phyloP scores from a whole-genome alignment of 2,797 vertebrate genomes.

The Centroberyx gerrardi region DNA sequence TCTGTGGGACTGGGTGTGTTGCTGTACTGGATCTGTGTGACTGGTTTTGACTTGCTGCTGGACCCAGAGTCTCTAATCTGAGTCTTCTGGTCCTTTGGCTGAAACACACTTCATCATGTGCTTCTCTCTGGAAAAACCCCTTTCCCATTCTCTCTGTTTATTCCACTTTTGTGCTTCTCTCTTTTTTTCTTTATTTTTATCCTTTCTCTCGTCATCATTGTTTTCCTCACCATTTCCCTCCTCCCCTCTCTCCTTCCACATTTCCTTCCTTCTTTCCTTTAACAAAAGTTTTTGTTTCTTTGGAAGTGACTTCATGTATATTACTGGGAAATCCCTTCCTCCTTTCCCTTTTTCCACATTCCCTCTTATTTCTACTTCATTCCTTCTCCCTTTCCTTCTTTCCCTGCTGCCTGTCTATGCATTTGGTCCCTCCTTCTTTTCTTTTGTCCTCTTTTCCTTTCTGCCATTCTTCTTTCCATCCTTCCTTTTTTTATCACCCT shows the following conservation, averaged over 20 bases:
- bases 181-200: constrained; percentile 12
- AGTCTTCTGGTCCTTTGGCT: constrained; percentile 69
- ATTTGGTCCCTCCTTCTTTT: background rate
- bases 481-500: background rate
- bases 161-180: constrained; percentile 55
- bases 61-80: constrained; percentile 50
- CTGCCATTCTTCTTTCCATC: background rate
- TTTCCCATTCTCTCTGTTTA: constrained; percentile 58
- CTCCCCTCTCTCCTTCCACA: background rate
- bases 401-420: constrained; percentile 23
- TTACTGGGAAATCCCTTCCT: constrained; percentile 21
- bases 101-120: constrained; percentile 57
- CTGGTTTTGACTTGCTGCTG: constrained; percentile 61
- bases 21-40: constrained; percentile 56
- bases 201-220: background rate
- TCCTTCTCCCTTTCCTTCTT: constrained; percentile 3
- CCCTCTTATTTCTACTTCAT: background rate
- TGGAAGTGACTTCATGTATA: constrained; percentile 3
- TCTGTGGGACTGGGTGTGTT: constrained; percentile 70
- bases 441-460: constrained; percentile 1
- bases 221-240: background rate
- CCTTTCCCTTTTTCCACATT: constrained; percentile 16
- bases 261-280: background rate
- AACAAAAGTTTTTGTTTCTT: constrained; percentile 19
- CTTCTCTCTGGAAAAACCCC: constrained; percentile 41